Base-by-base conservation (phyloP, 2,797 vertebrate genomes). In the Epinephelus malabaricus region DNA sequence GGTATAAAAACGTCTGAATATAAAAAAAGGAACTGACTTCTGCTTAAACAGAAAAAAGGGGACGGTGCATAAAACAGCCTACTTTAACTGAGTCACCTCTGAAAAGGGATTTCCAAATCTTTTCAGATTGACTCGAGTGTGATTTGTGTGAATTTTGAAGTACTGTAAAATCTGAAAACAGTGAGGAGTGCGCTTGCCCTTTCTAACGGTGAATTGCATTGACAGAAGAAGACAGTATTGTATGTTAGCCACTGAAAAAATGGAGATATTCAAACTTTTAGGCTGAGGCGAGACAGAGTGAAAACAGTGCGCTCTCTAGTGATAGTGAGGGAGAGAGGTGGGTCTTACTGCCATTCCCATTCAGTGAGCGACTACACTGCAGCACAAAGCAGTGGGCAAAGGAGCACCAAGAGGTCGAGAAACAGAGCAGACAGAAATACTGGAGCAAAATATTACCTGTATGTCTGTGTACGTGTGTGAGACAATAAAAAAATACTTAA, bases 331-430 rank as follows among this genome's bases (percentile, higher is more conserved):
- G 13, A 55, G 40, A 21, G 27, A 61, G 13, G 13, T 62, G 65
- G 18, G 5, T 56, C 40, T 60, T 63, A 53, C 68, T 87, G 71
- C 17, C 34, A 62, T 84, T 79, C 30, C 59, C 43, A 73, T 83
- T 84, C 69, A 70, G 49, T 15, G 21, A 66, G 69, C 21, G 56
- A 70, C 67, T 50, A 69, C 65, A 73, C 62, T 78, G 64, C 80
- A 86, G 74, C 34, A 79, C 55, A 73, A 50, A 60, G 21, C 74
- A 63, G 73, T 66, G 54, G 73, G 46, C 66, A 67, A 74, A 63
- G 11, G 23, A 82, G 67, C n/a, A 49, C 15, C 0, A 54, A 82
- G 10, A 53, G 75, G 68, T 56, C n/a, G 19, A 56, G 34, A 18
- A 73, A 45, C 50, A 75, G 68, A 56, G 21, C 23, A 71, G 53